A percentile compares a stretch with the other conserved stretches of the same genome.
Evolutionary conservation across 2,797 vertebrate species (phyloP).

Genomic region (Mus spretus): DNA sequence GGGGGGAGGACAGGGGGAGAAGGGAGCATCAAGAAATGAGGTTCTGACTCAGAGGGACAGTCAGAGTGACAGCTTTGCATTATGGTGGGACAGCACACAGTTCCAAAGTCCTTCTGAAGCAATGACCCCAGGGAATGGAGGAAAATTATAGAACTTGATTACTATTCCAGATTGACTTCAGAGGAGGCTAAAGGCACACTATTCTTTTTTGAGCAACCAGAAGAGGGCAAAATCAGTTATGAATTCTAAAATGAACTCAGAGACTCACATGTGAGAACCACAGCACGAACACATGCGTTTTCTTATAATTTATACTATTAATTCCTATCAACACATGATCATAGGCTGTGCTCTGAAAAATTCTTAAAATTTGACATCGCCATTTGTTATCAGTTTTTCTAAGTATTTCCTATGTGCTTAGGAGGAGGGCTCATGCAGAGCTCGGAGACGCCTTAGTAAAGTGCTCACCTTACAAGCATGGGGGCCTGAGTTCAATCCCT

Average conservation of each 20-base stretch:
- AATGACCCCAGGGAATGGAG: background rate
- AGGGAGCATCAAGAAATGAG: background rate
- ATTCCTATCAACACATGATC: background rate
- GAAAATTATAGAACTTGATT: background rate
- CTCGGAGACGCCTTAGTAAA: background rate
- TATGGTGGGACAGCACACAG: background rate
- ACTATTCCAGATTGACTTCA: slow-evolving; percentile 15
- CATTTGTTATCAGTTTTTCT: slow-evolving; percentile 3
- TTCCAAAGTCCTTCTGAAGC: slow-evolving; percentile 15
- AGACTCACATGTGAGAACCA: background rate
- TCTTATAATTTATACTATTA: background rate
- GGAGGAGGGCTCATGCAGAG: background rate
- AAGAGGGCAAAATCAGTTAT: slow-evolving; percentile 36
- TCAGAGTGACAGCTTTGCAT: background rate
- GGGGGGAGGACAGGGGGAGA: too few species aligned
- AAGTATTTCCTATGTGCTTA: background rate
- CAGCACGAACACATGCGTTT: background rate
- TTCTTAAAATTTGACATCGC: background rate
- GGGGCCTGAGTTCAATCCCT: too few species aligned
- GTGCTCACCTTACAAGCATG: background rate
- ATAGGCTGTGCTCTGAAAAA: background rate
- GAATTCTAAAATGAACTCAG: background rate
- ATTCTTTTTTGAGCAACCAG: background rate
- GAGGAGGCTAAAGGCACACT: background rate
- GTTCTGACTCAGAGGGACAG: background rate